These are phyloP conservation scores for Amphilophus citrinellus DNA, from an alignment of 2,113 vertebrate species.

Conservation along the genomic window DNA sequence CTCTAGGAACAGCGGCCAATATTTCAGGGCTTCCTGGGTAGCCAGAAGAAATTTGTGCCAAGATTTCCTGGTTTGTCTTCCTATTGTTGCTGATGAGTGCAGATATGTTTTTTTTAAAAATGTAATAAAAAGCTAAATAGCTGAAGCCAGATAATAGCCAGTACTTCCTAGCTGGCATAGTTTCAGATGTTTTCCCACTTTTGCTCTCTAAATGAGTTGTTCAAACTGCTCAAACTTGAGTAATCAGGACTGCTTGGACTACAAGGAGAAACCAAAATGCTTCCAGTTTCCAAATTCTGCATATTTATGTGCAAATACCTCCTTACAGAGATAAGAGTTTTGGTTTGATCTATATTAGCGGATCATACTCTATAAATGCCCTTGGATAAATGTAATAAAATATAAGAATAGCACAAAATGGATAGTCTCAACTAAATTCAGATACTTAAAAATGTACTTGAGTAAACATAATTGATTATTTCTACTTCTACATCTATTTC, in stretches of 20 bases:
- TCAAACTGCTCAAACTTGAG: accelerated
- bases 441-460: neutral
- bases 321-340: too few relatives aligned
- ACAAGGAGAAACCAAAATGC: conserved; percentile 1
- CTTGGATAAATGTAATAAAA: neutral
- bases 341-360: neutral
- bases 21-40: neutral
- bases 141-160: neutral
- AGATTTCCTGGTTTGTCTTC: neutral
- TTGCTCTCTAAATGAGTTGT: accelerated
- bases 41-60: neutral
- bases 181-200: neutral
- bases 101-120: neutral
- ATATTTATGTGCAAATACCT: neutral
- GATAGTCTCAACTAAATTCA: neutral
- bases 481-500: accelerated
- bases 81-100: neutral
- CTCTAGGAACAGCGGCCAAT: neutral
- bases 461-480: neutral
- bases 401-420: neutral
- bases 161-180: neutral
- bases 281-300: neutral
- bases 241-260: neutral
- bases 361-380: neutral
- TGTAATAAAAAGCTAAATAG: neutral